A percentile compares a stretch with the other conserved stretches of the same genome.
phyloP scores from a whole-genome alignment of 2,888 invertebrate genomes.

The Carabus problematicus region DNA sequence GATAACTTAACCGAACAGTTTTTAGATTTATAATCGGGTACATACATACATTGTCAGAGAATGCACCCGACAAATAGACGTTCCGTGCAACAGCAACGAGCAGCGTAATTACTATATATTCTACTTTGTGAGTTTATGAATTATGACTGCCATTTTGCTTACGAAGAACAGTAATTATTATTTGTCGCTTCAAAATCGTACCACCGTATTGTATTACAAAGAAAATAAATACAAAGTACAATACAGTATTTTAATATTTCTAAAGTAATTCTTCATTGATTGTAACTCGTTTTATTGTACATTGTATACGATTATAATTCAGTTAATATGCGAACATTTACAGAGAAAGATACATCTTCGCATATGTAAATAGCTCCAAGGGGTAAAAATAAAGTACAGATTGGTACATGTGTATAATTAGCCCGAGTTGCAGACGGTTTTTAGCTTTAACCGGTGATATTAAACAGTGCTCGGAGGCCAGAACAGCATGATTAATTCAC shows the following conservation, averaged over 20 bases:
- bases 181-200: too few species aligned
- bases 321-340: too few species aligned
- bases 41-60: slow-evolving; percentile 9
- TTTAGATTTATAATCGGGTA: slow-evolving; percentile 15
- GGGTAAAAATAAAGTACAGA: slow-evolving; percentile 13
- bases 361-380: slow-evolving; percentile 17
- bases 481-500: slow-evolving; percentile 21
- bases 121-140: too few species aligned
- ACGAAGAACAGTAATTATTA: too few species aligned
- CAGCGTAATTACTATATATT: slow-evolving; percentile 12
- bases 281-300: too few species aligned
- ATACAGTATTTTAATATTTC: too few species aligned
- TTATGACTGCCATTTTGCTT: too few species aligned
- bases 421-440: slow-evolving; percentile 6
- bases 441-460: slow-evolving; percentile 5
- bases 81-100: slow-evolving; percentile 21
- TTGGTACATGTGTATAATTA: slow-evolving; percentile 20
- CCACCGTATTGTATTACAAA: too few species aligned
- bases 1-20: slow-evolving; percentile 18
- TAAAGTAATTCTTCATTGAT: too few species aligned
- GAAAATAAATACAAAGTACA: too few species aligned
- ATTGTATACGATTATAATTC: too few species aligned
- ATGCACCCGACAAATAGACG: slow-evolving; percentile 3
- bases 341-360: slow-evolving; percentile 2
- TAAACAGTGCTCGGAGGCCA: slow-evolving; percentile 10